Base-by-base conservation (phyloP, 1,140 invertebrate genomes). In the Magallana gigas region DNA sequence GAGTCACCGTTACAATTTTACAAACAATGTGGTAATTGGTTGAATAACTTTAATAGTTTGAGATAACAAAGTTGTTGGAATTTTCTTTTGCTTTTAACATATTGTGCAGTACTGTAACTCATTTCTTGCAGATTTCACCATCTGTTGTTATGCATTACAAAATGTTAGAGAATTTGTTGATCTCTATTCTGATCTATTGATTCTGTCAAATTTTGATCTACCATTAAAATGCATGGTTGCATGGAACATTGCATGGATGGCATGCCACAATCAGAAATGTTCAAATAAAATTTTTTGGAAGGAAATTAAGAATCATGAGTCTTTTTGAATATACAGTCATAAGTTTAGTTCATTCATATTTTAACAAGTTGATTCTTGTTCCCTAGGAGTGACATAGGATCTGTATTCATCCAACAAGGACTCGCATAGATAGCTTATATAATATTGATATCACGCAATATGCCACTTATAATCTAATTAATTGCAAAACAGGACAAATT, bases 21-120 rank as follows among this genome's bases (percentile, higher is more conserved):
- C 36, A 76, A 12, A 9, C 9, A 76, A 48, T 48, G 36, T 48
- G 36, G 36, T 9, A 12, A 29, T 12, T 76, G 23, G 18, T 5
- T 29, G 68, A 76, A 48, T 76, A 76, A 76, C 68, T 29, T 29
- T 16, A 62, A 62, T n/a, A 29, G 23, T 36, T 71, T 76, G 23
- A 48, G 36, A 12, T 76, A 76, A 76, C 68, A 18, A 76, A 76
- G 23, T 29, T 29, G 23, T 76, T 76, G 18, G 18, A 62, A 76
- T 76, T 76, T 23, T 23, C 68, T 48, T 76, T 76, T 76, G 68
- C 68, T 76, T 76, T 76, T 76, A 76, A 76, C 68, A 29, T 29
- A 11, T 23, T 76, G 16, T 18, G 18, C 36, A 29, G 23, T 36
- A 36, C 68, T 29, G 68, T 76, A 29, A 76, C 68, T 23, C 36